Base-by-base conservation (phyloP, 23 tunicate genomes). In the Trididemnum nubilum region DNA sequence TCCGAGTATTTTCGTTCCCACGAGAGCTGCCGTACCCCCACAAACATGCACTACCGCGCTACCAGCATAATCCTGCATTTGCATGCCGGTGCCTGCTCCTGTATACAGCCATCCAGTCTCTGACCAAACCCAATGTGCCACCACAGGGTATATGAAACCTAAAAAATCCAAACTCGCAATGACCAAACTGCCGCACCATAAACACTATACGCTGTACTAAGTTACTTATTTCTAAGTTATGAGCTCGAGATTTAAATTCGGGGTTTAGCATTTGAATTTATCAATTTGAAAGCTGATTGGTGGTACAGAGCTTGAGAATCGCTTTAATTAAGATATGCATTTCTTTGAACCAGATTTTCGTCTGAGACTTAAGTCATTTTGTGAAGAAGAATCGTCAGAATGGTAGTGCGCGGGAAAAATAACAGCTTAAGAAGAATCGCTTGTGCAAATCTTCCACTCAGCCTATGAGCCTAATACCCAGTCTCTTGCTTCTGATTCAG, bases 81-180 rank as follows among this genome's bases (percentile, higher is more conserved):
- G 25, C 1, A 92, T 29, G 1, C 82, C 89, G 23, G 88, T 79
- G 0, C 91, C 94, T 0, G 81, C 83, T 4, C 94, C 94, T 31
- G 82, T 82, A 24, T 36, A 22, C 26, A 92, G 54, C 83, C 91
- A 92, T 9, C 97, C 97, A 35, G 72, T 63, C 12, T 57, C 40
- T 30, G 97, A 78, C 97, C 97, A 92, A 12, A 82, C 86, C 97
- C 97, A 92, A 71, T 92, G 97, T 4, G 97, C 81, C 26, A 76
- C 81, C 2, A 83, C 85, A 9, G 97, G 97, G 60, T 83, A 92
- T 36, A 92, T 71, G 51, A 83, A 87, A 34, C 97, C 97, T 83
- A 37, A 54, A 78, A 74, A 37, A 74, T 74, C 54, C 54, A 44
- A 7, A 15, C 15, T 44, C 15, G 54, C 15, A 44, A 7, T 44